These are phyloP conservation scores for Heteromormyrus szaboi DNA, from an alignment of 2,797 vertebrate genomes.

Conservation along the genomic window DNA sequence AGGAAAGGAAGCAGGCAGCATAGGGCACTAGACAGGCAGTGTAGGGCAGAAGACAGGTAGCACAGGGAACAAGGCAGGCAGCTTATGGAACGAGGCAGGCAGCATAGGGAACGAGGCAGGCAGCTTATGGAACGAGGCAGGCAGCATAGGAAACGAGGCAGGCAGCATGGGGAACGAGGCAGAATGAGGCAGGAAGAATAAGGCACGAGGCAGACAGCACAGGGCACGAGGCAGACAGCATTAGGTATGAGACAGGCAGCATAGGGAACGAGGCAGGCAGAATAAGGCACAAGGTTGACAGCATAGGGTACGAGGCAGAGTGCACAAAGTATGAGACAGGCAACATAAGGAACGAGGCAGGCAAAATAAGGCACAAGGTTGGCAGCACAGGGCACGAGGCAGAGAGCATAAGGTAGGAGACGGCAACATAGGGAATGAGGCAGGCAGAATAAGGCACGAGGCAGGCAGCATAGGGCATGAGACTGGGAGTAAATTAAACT, in stretches of 20 bases:
- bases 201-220: background rate
- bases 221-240: background rate
- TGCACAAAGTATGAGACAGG: background rate
- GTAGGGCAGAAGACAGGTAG: background rate
- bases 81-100: background rate
- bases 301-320: background rate
- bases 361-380: background rate
- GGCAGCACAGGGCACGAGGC: background rate
- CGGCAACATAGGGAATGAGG: background rate
- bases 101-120: background rate
- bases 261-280: background rate
- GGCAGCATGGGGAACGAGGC: background rate
- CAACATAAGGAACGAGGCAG: background rate
- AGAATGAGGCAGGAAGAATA: background rate
- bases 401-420: background rate
- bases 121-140: background rate
- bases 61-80: background rate
- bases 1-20: background rate
- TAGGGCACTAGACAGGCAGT: background rate
- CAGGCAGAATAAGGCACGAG: background rate
- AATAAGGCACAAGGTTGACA: background rate
- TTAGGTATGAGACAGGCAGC: background rate
- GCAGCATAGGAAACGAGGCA: too few relatives aligned
- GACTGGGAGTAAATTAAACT: background rate
- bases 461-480: background rate